Evolutionary conservation across 2,797 vertebrate species (phyloP).

Genomic region (Micromesistius poutassou): DNA sequence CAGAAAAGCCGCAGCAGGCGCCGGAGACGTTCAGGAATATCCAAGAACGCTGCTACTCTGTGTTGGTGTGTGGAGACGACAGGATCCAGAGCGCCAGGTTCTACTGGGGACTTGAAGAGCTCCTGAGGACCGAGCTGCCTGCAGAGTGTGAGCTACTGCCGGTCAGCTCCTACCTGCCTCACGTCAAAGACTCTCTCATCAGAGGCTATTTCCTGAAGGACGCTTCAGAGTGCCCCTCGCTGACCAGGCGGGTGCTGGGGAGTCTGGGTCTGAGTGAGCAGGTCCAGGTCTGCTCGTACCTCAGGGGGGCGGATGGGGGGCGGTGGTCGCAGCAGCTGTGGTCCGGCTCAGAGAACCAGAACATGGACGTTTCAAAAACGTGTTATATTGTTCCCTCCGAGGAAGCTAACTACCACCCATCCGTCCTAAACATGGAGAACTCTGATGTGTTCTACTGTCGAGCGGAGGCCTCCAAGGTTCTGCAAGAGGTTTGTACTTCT

Average conservation of each 20-base stretch:
- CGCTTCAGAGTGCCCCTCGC: not conserved
- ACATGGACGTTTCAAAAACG: not conserved
- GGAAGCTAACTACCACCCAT: conserved; percentile 67
- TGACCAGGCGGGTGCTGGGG: conserved; percentile 42
- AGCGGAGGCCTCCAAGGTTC: conserved; percentile 68
- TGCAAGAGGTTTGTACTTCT: conserved; percentile 73
- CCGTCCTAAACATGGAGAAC: conserved; percentile 68
- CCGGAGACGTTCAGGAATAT: conserved; percentile 38
- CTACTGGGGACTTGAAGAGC: conserved; percentile 55
- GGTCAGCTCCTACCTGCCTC: conserved; percentile 67
- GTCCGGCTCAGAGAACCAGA: conserved; percentile 22
- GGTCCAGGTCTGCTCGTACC: conserved; percentile 65
- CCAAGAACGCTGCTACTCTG: conserved; percentile 52
- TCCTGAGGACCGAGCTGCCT: conserved; percentile 48
- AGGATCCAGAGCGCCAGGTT: conserved; percentile 63
- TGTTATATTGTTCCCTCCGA: conserved; percentile 46
- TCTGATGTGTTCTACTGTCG: conserved; percentile 74
- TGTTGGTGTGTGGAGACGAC: conserved; percentile 58
- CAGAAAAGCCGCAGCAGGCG: conserved; percentile 1
- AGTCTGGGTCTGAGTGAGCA: conserved; percentile 29
- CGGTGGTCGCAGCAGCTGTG: conserved; percentile 57
- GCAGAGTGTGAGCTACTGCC: conserved; percentile 51
- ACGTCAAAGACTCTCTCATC: conserved; percentile 55
- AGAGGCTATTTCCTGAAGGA: conserved; percentile 75
- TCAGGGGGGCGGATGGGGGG: conserved; percentile 30